Base-by-base conservation (phyloP, 2,888 invertebrate genomes). In the Torymus aiolomorphi region DNA sequence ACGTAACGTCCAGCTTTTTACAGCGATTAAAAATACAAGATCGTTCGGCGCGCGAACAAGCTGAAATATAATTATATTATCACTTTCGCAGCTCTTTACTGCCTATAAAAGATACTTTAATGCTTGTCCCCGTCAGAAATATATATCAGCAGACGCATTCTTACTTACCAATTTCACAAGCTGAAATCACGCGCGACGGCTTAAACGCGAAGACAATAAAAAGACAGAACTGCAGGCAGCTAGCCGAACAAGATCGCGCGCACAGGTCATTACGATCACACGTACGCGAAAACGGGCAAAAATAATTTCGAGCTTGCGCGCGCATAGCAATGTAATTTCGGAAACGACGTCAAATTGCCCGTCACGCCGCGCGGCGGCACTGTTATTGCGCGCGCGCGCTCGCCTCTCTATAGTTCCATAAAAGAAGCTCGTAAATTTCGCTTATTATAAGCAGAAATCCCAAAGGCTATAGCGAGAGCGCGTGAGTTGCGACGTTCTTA, bases 341-440 rank as follows among this genome's bases (percentile, higher is more conserved):
- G 65, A 66, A 77, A 70, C 54, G 42, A 62, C 61, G 16, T 42
- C 14, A 59, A 76, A 65, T 77, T 71, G 20, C n/a, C 11, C 42
- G 42, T 42, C 42, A 42, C 42, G 42, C 42, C 42, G 42, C 8
- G 8, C 8, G 0, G 3, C 42, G 8, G 42, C 42, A 42, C 42
- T 42, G 42, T 42, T 42, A 42, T 42, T 42, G 42, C 42, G 42
- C 42, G 5, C 11, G 42, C 42, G 56, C 31, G 49, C 24, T 12
- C 5, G 4, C 8, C 42, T 42, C 42, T 42, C 73, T 70, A 51
- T 59, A 78, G 70, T 70, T 73, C 69, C 67, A 80, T 80, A 80
- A 80, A 42, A 80, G 76, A 62, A 49, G 76, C 80, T 80, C 76
- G 69, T 80, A 80, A 80, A 80, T 80, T 76, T 72, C 59, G 57